A percentile compares a stretch with the other conserved stretches of the same genome.
Conservation (phyloP, 2,797 vertebrate genomes). For the Antennarius maculatus region DNA sequence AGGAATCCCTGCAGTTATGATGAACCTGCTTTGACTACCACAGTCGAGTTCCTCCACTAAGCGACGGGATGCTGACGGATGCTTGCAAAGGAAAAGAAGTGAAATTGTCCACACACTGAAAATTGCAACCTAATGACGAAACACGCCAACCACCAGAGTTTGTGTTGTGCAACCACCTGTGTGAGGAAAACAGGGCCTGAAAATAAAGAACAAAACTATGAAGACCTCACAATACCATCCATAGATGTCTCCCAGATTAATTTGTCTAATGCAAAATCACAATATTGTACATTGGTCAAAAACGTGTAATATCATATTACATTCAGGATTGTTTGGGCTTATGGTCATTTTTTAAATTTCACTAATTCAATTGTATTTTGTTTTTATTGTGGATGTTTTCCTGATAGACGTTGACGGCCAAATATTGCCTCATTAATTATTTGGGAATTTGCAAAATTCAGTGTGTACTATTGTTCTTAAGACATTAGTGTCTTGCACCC, state of each 20-base stretch:
- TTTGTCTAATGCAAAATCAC: slow-evolving; percentile 3
- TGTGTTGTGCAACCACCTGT: slow-evolving; percentile 10
- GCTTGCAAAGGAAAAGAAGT: neutral
- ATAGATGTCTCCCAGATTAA: too few relatives aligned
- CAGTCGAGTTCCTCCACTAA: slow-evolving; percentile 12
- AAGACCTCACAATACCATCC: too few relatives aligned
- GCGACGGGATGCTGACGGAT: slow-evolving; percentile 18
- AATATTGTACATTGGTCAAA: slow-evolving; percentile 11
- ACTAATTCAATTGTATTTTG: neutral
- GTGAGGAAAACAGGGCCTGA: slow-evolving; percentile 4
- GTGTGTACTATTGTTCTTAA: slow-evolving; percentile 3
- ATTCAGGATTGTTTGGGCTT: neutral
- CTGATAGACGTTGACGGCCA: neutral
- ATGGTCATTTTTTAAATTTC: too few relatives aligned
- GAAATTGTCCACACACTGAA: slow-evolving; percentile 19
- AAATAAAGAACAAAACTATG: neutral
- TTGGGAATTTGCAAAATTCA: slow-evolving; percentile 14
- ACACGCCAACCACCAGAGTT: slow-evolving; percentile 8
- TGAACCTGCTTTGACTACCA: neutral
- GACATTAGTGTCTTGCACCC: neutral
- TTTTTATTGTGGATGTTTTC: neutral
- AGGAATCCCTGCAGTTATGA: slow-evolving; percentile 7
- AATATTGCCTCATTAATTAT: slow-evolving; percentile 28
- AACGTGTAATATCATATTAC: slow-evolving; percentile 1
- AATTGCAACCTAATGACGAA: slow-evolving; percentile 27